These are phyloP conservation scores for Eucidaris tribuloides DNA, from an alignment of 35 echinoderm and acorn worm species.

Conservation along the genomic window DNA sequence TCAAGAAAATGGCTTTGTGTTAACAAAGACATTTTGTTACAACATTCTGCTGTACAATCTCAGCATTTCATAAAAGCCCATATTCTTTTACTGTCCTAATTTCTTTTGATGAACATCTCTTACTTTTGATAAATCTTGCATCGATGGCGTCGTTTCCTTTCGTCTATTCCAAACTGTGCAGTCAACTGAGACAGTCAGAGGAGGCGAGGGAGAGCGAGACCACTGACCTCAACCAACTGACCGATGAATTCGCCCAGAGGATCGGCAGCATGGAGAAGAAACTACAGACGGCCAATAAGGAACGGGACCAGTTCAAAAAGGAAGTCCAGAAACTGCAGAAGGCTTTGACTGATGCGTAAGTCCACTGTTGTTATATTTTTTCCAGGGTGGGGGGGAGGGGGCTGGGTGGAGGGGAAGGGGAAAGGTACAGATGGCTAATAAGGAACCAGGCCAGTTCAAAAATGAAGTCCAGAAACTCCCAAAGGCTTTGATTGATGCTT, in stretches of 20 bases:
- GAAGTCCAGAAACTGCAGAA: conserved; percentile 63
- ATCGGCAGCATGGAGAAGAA: conserved; percentile 91
- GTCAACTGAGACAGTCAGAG: conserved; percentile 71
- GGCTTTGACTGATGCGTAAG: conserved; percentile 65
- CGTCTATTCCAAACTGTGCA: conserved; percentile 7
- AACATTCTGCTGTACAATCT: too few relatives aligned
- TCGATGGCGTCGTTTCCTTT: too few relatives aligned
- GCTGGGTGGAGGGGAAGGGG: too few relatives aligned
- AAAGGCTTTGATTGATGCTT: conserved; percentile 59
- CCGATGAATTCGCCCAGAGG: conserved; percentile 88
- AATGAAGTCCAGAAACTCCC: conserved; percentile 66
- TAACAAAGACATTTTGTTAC: too few relatives aligned
- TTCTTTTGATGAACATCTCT: too few relatives aligned
- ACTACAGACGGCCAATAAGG: conserved; percentile 54
- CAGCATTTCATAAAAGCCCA: too few relatives aligned
- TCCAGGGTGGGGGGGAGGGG: too few relatives aligned
- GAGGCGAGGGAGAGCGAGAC: conserved; percentile 54
- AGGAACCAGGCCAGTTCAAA: conserved; percentile 70
- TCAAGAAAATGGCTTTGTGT: too few relatives aligned
- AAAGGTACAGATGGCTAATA: conserved; percentile 64
- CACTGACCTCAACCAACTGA: conserved; percentile 67
- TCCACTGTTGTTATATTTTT: background rate
- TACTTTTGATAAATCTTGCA: too few relatives aligned
- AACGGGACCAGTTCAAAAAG: conserved; percentile 77
- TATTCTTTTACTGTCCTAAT: too few relatives aligned